phyloP scores from a whole-genome alignment of 2,888 invertebrate genomes.

The Auanema freiburgensis region DNA sequence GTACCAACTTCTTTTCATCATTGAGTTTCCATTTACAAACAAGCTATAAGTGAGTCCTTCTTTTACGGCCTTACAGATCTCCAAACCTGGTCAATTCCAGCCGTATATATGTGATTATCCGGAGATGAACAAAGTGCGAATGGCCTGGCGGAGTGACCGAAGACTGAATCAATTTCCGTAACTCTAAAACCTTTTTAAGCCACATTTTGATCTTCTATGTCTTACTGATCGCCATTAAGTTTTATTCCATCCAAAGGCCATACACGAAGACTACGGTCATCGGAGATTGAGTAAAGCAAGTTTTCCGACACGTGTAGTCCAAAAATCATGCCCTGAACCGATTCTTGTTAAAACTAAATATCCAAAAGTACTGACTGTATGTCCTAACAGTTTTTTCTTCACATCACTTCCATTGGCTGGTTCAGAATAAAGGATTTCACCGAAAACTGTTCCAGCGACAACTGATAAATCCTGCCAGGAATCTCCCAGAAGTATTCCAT shows the following conservation, averaged over 20 bases:
- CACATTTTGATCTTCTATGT: background rate
- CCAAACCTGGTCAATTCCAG: conserved; percentile 35
- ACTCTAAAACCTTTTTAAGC: conserved; percentile 3
- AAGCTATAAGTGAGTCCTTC: background rate
- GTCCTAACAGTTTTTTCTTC: conserved; percentile 9
- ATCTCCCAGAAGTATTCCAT: conserved; percentile 11
- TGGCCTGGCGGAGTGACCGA: conserved; percentile 39
- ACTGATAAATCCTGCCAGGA: conserved; percentile 11
- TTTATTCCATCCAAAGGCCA: conserved; percentile 22
- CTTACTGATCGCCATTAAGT: background rate
- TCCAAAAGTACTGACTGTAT: conserved; percentile 10
- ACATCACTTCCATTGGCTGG: conserved; percentile 9
- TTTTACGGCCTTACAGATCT: background rate
- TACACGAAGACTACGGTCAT: conserved; percentile 37
- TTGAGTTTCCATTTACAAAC: conserved; percentile 17
- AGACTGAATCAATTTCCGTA: conserved; percentile 20
- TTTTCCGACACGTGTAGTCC: conserved; percentile 18
- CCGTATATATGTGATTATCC: conserved; percentile 26
- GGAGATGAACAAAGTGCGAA: conserved; percentile 29
- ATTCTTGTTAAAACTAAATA: background rate
- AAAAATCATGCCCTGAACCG: conserved; percentile 38
- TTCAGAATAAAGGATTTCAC: conserved; percentile 12
- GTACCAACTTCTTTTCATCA: background rate
- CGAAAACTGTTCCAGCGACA: conserved; percentile 20
- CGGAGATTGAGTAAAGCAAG: conserved; percentile 34